Evolutionary conservation across 2,113 vertebrate species (phyloP).

Genomic region (Plecotus auritus): DNA sequence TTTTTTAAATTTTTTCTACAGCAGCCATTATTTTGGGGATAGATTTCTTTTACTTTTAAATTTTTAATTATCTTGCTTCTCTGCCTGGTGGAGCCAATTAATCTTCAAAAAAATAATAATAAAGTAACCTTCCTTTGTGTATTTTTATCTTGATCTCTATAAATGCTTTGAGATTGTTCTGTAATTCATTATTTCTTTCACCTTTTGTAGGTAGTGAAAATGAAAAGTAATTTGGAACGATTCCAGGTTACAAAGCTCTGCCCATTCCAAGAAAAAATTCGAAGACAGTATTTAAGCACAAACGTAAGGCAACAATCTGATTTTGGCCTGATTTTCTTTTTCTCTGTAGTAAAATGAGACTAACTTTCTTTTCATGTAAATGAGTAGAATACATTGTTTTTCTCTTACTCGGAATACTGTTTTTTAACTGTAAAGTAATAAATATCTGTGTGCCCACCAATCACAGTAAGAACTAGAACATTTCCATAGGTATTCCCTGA

Average conservation of each 20-base stretch:
- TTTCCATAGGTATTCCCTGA: not conserved
- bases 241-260: conserved; percentile 96
- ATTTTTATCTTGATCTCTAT: not conserved
- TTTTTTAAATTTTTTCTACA: not conserved
- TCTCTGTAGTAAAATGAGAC: not conserved
- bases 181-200: conserved; percentile 44
- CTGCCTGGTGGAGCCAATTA: not conserved
- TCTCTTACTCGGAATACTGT: not conserved
- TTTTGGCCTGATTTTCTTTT: conserved; percentile 6
- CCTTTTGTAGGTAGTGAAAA: conserved; percentile 91
- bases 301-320: conserved; percentile 86
- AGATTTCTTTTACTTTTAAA: not conserved
- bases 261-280: conserved; percentile 97
- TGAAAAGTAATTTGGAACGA: conserved; percentile 96
- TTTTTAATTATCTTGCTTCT: not conserved
- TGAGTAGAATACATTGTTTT: not conserved
- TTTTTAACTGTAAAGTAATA: conserved; percentile 8
- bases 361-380: conserved; percentile 8
- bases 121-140: not conserved
- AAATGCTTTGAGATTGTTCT: conserved; percentile 4
- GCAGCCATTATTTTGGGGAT: not conserved
- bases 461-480: not conserved
- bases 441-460: not conserved
- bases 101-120: not conserved
- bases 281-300: conserved; percentile 96